phyloP scores from a whole-genome alignment of 2,888 invertebrate species.

The Ochropleura leucogaster region DNA sequence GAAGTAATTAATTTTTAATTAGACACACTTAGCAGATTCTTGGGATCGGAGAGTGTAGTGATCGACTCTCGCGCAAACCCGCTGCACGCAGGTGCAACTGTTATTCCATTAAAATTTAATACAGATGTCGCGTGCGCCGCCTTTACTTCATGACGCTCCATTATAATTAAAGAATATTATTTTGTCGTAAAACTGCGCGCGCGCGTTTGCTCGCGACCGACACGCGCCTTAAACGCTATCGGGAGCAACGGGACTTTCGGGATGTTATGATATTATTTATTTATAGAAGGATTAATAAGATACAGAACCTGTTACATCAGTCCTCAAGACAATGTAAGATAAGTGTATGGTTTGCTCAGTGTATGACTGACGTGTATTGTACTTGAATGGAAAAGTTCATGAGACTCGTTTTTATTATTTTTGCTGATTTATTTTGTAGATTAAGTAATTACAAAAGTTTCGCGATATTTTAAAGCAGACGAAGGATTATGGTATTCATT shows the following conservation, averaged over 20 bases:
- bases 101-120: conserved; percentile 89
- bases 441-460: conserved; percentile 51
- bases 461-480: conserved; percentile 34
- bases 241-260: conserved; percentile 79
- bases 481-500: conserved; percentile 48
- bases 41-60: conserved; percentile 74
- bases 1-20: conserved; percentile 84
- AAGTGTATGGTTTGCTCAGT: conserved; percentile 41
- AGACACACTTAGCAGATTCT: conserved; percentile 81
- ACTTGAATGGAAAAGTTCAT: conserved; percentile 23
- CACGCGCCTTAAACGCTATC: conserved; percentile 80
- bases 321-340: conserved; percentile 57
- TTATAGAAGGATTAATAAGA: conserved; percentile 59
- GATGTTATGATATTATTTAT: conserved; percentile 75
- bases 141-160: conserved; percentile 85
- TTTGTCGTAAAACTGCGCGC: conserved; percentile 86
- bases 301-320: conserved; percentile 53
- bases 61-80: conserved; percentile 78
- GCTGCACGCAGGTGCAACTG: conserved; percentile 85
- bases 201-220: conserved; percentile 75
- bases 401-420: conserved; percentile 39
- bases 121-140: conserved; percentile 89
- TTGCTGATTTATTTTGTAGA: conserved; percentile 55
- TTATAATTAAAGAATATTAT: conserved; percentile 90
- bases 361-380: conserved; percentile 48